Evolutionary conservation across 2,888 invertebrate genomes (phyloP), one percentile per base, ranked within the genome.

Genomic region (Dryobota labecula): DNA sequence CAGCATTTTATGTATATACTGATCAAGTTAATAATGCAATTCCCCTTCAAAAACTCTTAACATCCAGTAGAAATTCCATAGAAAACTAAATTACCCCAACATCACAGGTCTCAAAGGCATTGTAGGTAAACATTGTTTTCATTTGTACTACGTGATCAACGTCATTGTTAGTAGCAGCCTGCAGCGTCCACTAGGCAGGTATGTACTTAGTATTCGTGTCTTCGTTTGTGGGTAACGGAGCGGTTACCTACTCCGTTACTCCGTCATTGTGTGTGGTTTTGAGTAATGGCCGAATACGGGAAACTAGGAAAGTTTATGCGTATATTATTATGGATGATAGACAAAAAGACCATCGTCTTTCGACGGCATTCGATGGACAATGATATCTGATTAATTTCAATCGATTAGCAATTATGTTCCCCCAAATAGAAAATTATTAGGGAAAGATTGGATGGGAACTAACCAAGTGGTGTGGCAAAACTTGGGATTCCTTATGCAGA

Each of bases 131-230:
- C 24, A n/a, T 53, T 57, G 45, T 73, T 72, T 72, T 61, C 30
- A n/a, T 30, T 43, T 38, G 30, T 47, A 2, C 57, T 53, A 58
- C 64, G 65, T 79, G 62, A 67, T 58, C 68, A 58, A 49, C 33
- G 47, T 75, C 62, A 76, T 47, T 54, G 60, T 51, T 33, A 24
- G 33, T n/a, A 24, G 36, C 38, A 41, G 9, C 43, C 49, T 30
- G 45, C 58, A 58, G 33, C 24, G 57, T 33, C 70, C 24, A 57
- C 67, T 56, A 30, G n/a, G 47, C 11, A 27, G 49, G 15, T 27
- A 27, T 38, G 67, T 43, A 70, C 53, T 80, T 79, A 58, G 47
- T 79, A 80, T 80, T 74, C 80, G 27, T 27, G 27, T 49, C 68
- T 56, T 47, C 36, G 41, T 15, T 24, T 15, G 51, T 58, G 62